These are phyloP conservation scores for Sinocyclocheilus anshuiensis DNA, from an alignment of 2,113 vertebrate genomes.

Conservation along the genomic window DNA sequence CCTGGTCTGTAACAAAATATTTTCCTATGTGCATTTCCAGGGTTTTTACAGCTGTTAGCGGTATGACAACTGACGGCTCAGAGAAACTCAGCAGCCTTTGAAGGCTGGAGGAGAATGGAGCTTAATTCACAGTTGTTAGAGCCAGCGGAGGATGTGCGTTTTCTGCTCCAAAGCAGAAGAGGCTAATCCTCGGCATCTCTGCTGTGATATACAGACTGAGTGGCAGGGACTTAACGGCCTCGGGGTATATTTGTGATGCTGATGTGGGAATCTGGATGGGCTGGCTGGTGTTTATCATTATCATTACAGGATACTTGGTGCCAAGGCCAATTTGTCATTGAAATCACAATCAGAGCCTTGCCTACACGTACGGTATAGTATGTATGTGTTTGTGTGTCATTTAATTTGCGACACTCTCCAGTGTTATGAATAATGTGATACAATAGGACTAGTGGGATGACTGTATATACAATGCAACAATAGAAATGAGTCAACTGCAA, in stretches of 20 bases:
- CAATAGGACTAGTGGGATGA: not conserved
- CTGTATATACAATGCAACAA: not conserved
- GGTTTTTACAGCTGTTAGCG: slow-evolving; percentile 33
- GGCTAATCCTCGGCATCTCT: slow-evolving; percentile 47
- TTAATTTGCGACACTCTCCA: not conserved
- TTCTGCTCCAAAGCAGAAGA: slow-evolving; percentile 23
- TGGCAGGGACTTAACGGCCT: slow-evolving; percentile 29
- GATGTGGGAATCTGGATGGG: slow-evolving; percentile 15
- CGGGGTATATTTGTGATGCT: slow-evolving; percentile 11
- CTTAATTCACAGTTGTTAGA: slow-evolving; percentile 42
- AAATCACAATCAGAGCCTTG: slow-evolving; percentile 12
- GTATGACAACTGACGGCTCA: slow-evolving; percentile 20
- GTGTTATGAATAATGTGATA: not conserved
- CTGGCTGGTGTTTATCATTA: slow-evolving; percentile 24
- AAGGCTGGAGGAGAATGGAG: slow-evolving; percentile 31
- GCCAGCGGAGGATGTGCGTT: slow-evolving; percentile 38
- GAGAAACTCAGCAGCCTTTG: slow-evolving; percentile 7
- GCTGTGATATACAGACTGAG: slow-evolving; percentile 20
- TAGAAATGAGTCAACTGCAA: not conserved
- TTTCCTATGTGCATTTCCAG: slow-evolving; percentile 9
- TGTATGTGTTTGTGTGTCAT: not conserved
- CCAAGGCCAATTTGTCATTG: slow-evolving; percentile 22
- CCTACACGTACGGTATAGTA: not conserved
- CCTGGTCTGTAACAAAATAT: not conserved
- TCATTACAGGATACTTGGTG: not conserved